Conservation (phyloP, 2,888 invertebrate genomes). For the Ptychoptera contaminata region DNA sequence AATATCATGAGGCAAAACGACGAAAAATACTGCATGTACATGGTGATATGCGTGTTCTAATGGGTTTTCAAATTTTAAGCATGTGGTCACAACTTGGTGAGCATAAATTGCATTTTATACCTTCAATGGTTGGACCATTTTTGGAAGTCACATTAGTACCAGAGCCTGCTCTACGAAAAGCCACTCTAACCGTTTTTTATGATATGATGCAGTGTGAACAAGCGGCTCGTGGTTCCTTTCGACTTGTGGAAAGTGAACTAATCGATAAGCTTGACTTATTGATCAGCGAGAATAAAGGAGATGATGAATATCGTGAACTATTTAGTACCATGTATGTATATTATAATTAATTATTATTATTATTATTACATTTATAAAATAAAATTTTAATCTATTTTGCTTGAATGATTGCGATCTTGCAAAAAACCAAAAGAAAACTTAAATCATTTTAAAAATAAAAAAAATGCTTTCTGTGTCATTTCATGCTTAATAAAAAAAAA, state of each 20-base stretch:
- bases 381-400: constrained; percentile 3
- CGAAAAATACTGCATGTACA: constrained; percentile 64
- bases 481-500: constrained; percentile 7
- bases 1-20: constrained; percentile 63
- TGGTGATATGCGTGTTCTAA: constrained; percentile 80
- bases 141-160: constrained; percentile 85
- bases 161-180: constrained; percentile 68
- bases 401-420: constrained; percentile 1
- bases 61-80: constrained; percentile 81
- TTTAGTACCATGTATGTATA: constrained; percentile 87
- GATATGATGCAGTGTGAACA: constrained; percentile 91
- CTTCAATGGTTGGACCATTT: constrained; percentile 85
- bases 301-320: constrained; percentile 81
- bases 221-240: constrained; percentile 65
- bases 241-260: constrained; percentile 81
- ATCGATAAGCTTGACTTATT: constrained; percentile 87
- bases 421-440: background rate
- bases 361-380: constrained; percentile 1
- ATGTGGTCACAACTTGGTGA: constrained; percentile 85
- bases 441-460: background rate
- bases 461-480: background rate
- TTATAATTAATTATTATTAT: constrained; percentile 1
- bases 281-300: constrained; percentile 86
- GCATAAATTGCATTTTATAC: constrained; percentile 77
- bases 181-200: constrained; percentile 82